A percentile compares a stretch with the other conserved stretches of the same genome.
These are phyloP conservation scores for Graptemys geographica DNA, from an alignment of 2,797 vertebrate genomes.

Conservation along the genomic window DNA sequence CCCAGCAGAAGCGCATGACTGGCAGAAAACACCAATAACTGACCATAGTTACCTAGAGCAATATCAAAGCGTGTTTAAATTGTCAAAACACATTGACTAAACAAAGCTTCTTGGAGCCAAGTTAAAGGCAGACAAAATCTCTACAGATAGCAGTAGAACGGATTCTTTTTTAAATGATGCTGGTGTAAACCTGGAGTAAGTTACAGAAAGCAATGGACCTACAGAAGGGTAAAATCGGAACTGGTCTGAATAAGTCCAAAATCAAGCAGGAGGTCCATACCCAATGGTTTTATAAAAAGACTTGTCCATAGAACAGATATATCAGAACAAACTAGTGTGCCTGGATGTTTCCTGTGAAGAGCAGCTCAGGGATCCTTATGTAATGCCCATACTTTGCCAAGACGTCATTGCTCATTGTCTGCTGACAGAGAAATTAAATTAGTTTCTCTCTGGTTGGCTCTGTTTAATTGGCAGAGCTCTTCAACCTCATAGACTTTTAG, in stretches of 20 bases:
- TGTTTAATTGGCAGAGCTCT: neutral
- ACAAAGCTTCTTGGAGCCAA: neutral
- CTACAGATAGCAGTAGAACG: neutral
- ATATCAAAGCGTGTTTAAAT: accelerated
- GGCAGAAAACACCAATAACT: neutral
- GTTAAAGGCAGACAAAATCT: neutral
- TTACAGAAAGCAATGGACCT: neutral
- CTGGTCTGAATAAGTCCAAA: neutral
- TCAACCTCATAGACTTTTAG: neutral
- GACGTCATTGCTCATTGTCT: neutral
- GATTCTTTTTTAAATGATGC: neutral
- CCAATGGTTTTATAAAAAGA: neutral
- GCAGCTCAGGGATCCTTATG: neutral
- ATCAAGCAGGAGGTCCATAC: neutral
- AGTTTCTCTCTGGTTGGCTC: neutral
- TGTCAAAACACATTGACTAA: neutral
- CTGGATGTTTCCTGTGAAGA: neutral
- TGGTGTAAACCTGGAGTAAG: neutral
- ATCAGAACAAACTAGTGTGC: neutral
- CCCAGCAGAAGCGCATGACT: accelerated
- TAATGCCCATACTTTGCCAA: neutral
- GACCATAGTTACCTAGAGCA: neutral
- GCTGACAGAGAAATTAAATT: conserved; percentile 3
- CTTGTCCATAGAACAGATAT: neutral
- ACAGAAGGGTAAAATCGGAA: neutral